These are phyloP conservation scores for Semicossyphus pulcher DNA, from an alignment of 2,113 vertebrate species.

Conservation along the genomic window DNA sequence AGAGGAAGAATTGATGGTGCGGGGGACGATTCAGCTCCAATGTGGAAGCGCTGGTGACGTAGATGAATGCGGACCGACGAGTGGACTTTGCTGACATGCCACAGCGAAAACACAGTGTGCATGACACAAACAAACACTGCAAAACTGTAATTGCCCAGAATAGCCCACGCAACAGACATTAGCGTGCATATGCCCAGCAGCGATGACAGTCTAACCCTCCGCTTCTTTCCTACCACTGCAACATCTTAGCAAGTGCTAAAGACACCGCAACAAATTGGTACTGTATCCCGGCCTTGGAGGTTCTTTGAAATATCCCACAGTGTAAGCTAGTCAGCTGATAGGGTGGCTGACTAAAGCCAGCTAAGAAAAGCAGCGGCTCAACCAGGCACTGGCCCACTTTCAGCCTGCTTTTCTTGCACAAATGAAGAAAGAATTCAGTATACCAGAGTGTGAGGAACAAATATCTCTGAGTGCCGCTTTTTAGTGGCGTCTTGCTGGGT, in stretches of 20 bases:
- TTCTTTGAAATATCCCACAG: slow-evolving; percentile 55
- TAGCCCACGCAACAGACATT: slow-evolving; percentile 43
- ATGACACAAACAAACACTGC: slow-evolving; percentile 40
- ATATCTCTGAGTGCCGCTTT: slow-evolving; percentile 37
- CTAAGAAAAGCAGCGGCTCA: slow-evolving; percentile 67
- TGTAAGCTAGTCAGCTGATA: slow-evolving; percentile 67
- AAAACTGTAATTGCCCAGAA: slow-evolving; percentile 45
- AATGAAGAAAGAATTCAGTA: slow-evolving; percentile 31
- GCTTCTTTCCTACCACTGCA: slow-evolving; percentile 12
- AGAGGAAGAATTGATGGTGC: slow-evolving; percentile 4
- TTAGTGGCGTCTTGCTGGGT: slow-evolving; percentile 20
- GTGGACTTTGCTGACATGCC: slow-evolving; percentile 34
- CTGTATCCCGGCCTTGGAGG: slow-evolving; percentile 43
- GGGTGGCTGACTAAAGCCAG: slow-evolving; percentile 63
- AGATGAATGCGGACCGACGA: slow-evolving; percentile 12
- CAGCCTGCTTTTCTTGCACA: slow-evolving; percentile 39
- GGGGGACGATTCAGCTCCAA: not conserved
- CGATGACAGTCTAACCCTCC: slow-evolving; percentile 22
- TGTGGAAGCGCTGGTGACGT: slow-evolving; percentile 7
- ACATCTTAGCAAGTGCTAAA: slow-evolving; percentile 53
- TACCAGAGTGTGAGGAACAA: slow-evolving; percentile 16
- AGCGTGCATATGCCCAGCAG: slow-evolving; percentile 18
- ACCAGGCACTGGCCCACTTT: slow-evolving; percentile 73
- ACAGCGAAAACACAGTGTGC: not conserved
- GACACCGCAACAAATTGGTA: slow-evolving; percentile 49